A percentile compares a stretch with the other conserved stretches of the same genome.
phyloP scores from a whole-genome alignment of 2,797 vertebrate species.

The Lacerta bilineata region DNA sequence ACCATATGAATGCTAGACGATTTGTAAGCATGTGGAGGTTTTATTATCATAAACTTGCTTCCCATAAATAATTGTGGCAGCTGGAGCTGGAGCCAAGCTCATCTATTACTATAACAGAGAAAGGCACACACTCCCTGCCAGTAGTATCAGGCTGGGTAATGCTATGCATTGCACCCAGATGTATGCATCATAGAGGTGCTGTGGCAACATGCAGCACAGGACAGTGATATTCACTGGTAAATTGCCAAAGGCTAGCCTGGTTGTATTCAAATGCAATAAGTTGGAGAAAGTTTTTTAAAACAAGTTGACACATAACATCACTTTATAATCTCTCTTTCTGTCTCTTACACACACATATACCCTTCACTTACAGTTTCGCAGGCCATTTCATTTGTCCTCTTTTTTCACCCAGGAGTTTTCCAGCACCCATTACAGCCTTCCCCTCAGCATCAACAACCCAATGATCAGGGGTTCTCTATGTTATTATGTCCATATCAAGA shows the following conservation, averaged over 20 bases:
- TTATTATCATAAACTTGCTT: constrained; percentile 60
- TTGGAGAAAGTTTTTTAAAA: neutral
- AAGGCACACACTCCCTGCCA: neutral
- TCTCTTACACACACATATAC: neutral
- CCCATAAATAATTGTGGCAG: constrained; percentile 59
- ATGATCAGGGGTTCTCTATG: neutral
- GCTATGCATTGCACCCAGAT: accelerated
- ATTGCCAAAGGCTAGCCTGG: neutral
- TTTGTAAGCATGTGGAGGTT: constrained; percentile 18
- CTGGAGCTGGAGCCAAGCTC: constrained; percentile 52
- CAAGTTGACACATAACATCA: neutral
- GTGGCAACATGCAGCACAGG: constrained; percentile 24
- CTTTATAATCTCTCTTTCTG: neutral
- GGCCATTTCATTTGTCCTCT: neutral
- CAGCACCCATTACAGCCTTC: neutral
- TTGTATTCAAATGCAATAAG: neutral
- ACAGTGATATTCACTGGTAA: constrained; percentile 1
- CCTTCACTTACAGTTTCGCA: neutral
- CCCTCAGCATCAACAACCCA: neutral
- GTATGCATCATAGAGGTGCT: neutral
- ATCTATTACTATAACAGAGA: constrained; percentile 56
- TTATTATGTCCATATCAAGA: neutral
- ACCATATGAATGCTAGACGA: constrained; percentile 44
- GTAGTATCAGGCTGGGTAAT: neutral
- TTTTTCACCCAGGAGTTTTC: neutral